Evolutionary conservation across 2,797 vertebrate genomes (phyloP).

Genomic region (Staurois parvus): DNA sequence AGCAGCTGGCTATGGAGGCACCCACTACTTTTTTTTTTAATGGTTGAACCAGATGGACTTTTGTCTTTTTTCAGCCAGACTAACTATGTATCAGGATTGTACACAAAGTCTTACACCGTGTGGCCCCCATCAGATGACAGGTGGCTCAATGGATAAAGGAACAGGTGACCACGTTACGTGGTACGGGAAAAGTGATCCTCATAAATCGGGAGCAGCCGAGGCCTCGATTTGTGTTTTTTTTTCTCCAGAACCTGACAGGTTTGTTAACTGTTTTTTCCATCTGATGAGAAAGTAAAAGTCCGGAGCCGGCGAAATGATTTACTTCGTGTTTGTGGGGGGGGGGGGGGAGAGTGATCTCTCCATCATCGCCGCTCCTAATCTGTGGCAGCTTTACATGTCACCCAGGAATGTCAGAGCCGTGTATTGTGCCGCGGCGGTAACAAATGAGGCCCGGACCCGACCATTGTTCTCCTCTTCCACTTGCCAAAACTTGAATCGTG

Average conservation of each 20-base stretch:
- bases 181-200: neutral
- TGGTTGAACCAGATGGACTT: too few species aligned
- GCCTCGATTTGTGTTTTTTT: neutral
- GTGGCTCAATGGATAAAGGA: neutral
- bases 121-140: neutral
- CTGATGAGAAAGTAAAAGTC: slow-evolving; percentile 53
- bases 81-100: too few species aligned
- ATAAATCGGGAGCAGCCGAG: neutral
- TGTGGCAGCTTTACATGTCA: slow-evolving; percentile 50
- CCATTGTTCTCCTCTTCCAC: slow-evolving; percentile 16
- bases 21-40: too few species aligned
- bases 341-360: slow-evolving; percentile 45
- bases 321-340: too few species aligned
- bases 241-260: slow-evolving; percentile 13
- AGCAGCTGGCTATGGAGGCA: too few species aligned
- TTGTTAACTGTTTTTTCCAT: slow-evolving; percentile 38
- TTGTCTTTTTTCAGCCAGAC: too few species aligned
- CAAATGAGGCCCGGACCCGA: slow-evolving; percentile 29
- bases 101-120: too few species aligned
- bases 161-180: neutral
- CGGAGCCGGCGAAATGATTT: slow-evolving; percentile 37
- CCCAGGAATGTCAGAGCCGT: slow-evolving; percentile 33
- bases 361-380: slow-evolving; percentile 50
- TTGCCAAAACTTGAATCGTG: slow-evolving; percentile 22
- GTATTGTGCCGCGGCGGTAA: slow-evolving; percentile 38